Percentiles rank a stretch among this genome's conserved stretches.
phyloP scores from a whole-genome alignment of 2,797 vertebrate genomes.

The Sebastes variabilis region DNA sequence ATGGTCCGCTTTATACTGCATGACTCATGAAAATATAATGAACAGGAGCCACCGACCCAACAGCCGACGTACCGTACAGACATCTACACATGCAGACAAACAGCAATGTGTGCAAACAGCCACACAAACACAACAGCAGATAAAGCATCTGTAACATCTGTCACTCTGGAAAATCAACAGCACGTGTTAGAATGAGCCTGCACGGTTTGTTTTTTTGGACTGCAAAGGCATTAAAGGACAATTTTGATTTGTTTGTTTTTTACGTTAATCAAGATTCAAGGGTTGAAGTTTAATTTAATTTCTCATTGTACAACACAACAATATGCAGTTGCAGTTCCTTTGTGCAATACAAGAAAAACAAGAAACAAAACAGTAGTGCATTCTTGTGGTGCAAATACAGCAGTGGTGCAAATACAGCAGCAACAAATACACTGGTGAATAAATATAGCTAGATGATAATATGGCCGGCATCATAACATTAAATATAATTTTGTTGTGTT shows the following conservation, averaged over 20 bases:
- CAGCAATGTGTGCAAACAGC: not conserved
- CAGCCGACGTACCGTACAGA: conserved; percentile 28
- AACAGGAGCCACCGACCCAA: conserved; percentile 63
- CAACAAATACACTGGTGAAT: not conserved
- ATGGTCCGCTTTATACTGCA: conserved; percentile 68
- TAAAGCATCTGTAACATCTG: conserved; percentile 8
- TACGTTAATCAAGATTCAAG: accelerated
- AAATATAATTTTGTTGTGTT: not conserved
- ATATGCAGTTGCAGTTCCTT: not conserved
- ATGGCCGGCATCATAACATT: not conserved
- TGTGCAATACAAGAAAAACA: not conserved
- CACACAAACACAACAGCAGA: not conserved
- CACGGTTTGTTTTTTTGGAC: not conserved
- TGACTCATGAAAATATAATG: conserved; percentile 84
- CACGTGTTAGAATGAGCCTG: not conserved
- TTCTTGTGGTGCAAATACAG: not conserved
- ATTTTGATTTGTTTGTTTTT: not conserved
- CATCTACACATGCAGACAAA: conserved; percentile 19
- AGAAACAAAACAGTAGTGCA: not conserved
- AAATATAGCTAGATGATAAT: not conserved
- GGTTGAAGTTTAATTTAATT: not conserved
- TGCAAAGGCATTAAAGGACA: not conserved
- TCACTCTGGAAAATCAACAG: not conserved
- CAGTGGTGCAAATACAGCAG: not conserved
- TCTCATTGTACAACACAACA: not conserved